These are phyloP conservation scores for Rhagonycha lutea DNA, from an alignment of 2,888 invertebrate species.

Conservation along the genomic window DNA sequence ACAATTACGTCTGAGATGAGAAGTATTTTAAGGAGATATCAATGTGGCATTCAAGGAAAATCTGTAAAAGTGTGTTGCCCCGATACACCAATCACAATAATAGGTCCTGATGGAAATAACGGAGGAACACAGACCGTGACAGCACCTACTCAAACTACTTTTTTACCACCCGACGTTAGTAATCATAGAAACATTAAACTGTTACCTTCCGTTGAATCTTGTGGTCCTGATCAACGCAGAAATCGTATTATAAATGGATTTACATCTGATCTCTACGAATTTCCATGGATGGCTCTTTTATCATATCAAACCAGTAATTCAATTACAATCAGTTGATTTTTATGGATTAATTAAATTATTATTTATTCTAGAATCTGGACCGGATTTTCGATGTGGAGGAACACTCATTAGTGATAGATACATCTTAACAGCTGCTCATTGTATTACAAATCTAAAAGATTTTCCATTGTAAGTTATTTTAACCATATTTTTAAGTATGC, in stretches of 20 bases:
- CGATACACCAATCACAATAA: too few relatives aligned
- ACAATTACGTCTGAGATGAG: too few relatives aligned
- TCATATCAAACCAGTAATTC: constrained; percentile 55
- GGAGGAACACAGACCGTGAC: too few relatives aligned
- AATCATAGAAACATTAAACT: constrained; percentile 48
- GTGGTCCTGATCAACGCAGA: constrained; percentile 59
- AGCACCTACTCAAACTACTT: not conserved
- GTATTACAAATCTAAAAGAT: constrained; percentile 50
- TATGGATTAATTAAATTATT: not conserved
- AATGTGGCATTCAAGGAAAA: too few relatives aligned
- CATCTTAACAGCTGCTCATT: constrained; percentile 65
- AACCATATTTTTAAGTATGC: not conserved
- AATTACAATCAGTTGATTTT: not conserved
- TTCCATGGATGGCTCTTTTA: constrained; percentile 77
- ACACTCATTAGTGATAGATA: constrained; percentile 60
- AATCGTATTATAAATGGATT: constrained; percentile 57
- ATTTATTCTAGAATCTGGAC: not conserved
- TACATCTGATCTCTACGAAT: constrained; percentile 64
- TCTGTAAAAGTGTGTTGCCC: too few relatives aligned
- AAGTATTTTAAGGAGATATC: too few relatives aligned
- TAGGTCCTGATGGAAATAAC: too few relatives aligned
- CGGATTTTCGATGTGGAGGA: constrained; percentile 55
- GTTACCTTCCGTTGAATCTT: constrained; percentile 49
- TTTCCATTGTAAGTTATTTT: constrained; percentile 45
- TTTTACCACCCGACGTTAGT: constrained; percentile 45